These are phyloP conservation scores for Elachura formosa DNA, from an alignment of 2,113 vertebrate genomes.

Conservation along the genomic window DNA sequence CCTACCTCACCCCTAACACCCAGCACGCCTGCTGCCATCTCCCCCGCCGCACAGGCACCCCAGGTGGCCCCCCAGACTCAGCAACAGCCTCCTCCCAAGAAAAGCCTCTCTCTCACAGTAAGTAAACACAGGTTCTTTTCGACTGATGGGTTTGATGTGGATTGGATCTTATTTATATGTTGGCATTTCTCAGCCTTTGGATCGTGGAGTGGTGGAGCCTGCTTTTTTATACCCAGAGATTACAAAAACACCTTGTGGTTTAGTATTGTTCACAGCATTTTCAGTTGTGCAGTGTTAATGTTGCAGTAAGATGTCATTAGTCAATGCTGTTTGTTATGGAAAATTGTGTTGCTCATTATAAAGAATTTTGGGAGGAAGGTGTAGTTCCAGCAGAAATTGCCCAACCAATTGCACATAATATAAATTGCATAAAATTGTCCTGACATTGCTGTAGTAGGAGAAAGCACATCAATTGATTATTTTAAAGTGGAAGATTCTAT, in stretches of 20 bases:
- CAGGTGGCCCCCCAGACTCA: conserved; percentile 81
- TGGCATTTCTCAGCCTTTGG: background rate
- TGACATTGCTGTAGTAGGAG: background rate
- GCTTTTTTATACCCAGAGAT: background rate
- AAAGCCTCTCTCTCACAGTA: conserved; percentile 92
- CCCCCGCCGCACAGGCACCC: conserved; percentile 76
- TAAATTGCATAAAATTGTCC: background rate
- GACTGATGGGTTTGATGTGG: background rate
- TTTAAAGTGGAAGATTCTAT: background rate
- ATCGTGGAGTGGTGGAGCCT: background rate
- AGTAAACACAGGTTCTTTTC: background rate
- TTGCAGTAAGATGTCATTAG: background rate
- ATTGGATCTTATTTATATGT: background rate
- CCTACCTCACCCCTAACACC: conserved; percentile 86
- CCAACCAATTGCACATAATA: background rate
- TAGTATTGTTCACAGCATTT: background rate
- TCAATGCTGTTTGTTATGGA: background rate
- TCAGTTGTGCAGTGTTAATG: background rate
- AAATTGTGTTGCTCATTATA: background rate
- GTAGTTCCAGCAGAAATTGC: background rate
- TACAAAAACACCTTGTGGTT: background rate
- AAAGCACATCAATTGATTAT: background rate
- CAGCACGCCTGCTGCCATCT: conserved; percentile 77
- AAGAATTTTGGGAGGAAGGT: background rate
- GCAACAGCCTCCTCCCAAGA: conserved; percentile 82